Evolutionary conservation across 35 echinoderm and acorn worm genomes (phyloP), one percentile per base, ranked within the genome.

Genomic region (Diadema setosum): DNA sequence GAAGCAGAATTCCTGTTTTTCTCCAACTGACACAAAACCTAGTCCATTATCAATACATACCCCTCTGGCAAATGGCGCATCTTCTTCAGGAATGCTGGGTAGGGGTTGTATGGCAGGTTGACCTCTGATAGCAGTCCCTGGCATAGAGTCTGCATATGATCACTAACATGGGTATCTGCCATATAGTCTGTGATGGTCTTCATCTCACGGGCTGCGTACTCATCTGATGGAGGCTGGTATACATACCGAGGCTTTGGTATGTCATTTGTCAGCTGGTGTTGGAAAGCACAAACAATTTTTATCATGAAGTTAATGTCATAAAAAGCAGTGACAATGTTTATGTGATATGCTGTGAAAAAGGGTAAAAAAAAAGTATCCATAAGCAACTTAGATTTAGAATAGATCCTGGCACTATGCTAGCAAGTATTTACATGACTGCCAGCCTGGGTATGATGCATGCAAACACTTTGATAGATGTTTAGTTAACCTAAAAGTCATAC

Each of bases 21-120:
- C n/a, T n/a, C n/a, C n/a, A n/a, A n/a, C n/a, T n/a, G n/a, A n/a
- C n/a, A n/a, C n/a, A n/a, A n/a, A n/a, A n/a, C n/a, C n/a, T n/a
- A n/a, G n/a, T n/a, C n/a, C n/a, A n/a, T n/a, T n/a, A n/a, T n/a
- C 58, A 32, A 4, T 1, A 80, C 89, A 73, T 55, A 92, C 90
- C 44, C 74, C 82, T 92, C 90, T 34, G 84, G 46, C 12, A 81
- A 26, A 44, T 75, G 90, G 61, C 75, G 35, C 40, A 86, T 59
- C 56, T 65, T 36, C 4, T 65, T 57, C 20, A 81, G 31, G 85
- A 87, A 87, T 15, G 43, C 70, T 17, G 90, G 90, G 40, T 92
- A 92, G 3, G 90, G 90, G 33, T 92, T 92, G 74, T 92, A 92
- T 1, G 90, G 90, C 46, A 92, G 74, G 35, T 86, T 87, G 18